phyloP scores from a whole-genome alignment of 2,113 vertebrate genomes.

The Albula glossodonta region DNA sequence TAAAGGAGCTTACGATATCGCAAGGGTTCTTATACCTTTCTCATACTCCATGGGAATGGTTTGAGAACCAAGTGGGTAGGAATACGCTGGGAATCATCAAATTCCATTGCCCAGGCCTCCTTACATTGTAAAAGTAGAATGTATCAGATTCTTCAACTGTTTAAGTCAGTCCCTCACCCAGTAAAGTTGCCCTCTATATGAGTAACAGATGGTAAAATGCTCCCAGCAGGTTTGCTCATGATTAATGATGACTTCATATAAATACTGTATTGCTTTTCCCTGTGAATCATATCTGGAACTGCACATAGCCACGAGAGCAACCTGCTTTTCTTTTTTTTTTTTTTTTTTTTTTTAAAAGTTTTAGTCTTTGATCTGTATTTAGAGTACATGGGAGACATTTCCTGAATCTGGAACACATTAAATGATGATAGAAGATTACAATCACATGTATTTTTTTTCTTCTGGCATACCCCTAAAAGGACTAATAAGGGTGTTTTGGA shows the following conservation, averaged over 20 bases:
- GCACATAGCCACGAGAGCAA: background rate
- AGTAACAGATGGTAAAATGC: constrained; percentile 4
- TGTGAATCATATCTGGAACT: background rate
- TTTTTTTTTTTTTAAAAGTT: background rate
- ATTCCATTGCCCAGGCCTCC: background rate
- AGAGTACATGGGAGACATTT: background rate
- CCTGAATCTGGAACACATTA: background rate
- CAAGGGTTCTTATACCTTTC: background rate
- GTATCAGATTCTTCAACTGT: background rate
- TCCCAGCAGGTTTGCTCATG: constrained; percentile 5
- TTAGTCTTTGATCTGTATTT: background rate
- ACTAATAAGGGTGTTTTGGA: background rate
- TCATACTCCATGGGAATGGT: background rate
- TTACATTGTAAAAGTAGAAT: background rate
- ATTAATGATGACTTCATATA: constrained; percentile 7
- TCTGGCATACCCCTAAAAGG: background rate
- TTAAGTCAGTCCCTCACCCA: background rate
- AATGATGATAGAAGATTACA: background rate
- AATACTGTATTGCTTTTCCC: background rate
- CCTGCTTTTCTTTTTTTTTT: background rate
- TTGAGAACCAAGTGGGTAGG: background rate
- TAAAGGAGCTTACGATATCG: background rate
- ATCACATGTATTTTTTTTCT: background rate
- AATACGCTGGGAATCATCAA: background rate
- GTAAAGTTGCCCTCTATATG: constrained; percentile 2